Evolutionary conservation across 1,140 invertebrate genomes (phyloP).

Genomic region (Drosophila mauritiana): DNA sequence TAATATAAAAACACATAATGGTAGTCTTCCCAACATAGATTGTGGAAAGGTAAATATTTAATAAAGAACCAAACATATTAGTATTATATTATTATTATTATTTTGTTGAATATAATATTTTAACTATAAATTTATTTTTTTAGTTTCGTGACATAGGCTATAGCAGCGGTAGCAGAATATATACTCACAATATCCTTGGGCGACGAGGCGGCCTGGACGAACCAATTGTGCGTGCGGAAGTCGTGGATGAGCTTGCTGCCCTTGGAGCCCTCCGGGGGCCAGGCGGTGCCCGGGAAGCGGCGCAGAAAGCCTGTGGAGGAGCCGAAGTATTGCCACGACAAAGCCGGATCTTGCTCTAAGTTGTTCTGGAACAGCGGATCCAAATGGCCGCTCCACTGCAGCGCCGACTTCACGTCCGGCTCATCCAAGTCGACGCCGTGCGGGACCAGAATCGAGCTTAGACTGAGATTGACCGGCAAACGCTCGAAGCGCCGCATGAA

Average conservation of each 20-base stretch:
- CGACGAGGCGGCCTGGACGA: conserved; percentile 97
- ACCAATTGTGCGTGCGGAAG: conserved; percentile 95
- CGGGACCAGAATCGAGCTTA: conserved; percentile 95
- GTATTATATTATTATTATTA: no score
- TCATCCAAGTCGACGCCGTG: conserved; percentile 91
- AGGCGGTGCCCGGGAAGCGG: conserved; percentile 95
- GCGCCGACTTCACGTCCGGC: conserved; percentile 91
- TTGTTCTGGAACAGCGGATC: conserved; percentile 96
- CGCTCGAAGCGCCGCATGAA: conserved; percentile 92
- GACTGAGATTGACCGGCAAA: conserved; percentile 92
- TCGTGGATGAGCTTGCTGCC: conserved; percentile 92
- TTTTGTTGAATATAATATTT: background rate
- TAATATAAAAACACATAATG: background rate
- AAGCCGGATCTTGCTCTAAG: conserved; percentile 94
- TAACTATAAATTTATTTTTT: background rate
- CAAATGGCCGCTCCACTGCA: conserved; percentile 96
- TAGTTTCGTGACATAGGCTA: background rate
- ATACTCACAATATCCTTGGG: conserved; percentile 94
- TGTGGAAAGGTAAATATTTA: background rate
- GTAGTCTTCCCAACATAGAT: no score
- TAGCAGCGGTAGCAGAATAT: background rate
- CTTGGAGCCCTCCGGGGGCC: conserved; percentile 88
- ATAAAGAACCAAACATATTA: background rate
- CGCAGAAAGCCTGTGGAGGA: conserved; percentile 96
- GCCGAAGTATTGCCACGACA: conserved; percentile 99